Evolutionary conservation across 2,113 vertebrate species (phyloP).

Genomic region (Odocoileus hemionus): DNA sequence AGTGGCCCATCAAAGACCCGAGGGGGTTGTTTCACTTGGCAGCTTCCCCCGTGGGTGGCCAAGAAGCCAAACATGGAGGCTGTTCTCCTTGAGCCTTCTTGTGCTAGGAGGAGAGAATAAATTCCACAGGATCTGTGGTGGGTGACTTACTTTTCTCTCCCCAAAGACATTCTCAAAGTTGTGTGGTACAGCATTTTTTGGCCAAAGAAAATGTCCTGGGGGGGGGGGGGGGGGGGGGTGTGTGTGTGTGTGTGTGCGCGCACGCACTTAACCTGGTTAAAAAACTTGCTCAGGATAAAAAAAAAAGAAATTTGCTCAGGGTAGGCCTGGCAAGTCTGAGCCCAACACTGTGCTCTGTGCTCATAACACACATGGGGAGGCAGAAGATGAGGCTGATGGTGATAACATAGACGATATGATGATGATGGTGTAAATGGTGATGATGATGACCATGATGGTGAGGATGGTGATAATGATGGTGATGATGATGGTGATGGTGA

Average conservation of each 20-base stretch:
- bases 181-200: not conserved
- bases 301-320: not conserved
- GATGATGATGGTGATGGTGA: fast-evolving
- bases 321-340: not conserved
- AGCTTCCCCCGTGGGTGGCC: not conserved
- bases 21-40: conserved; percentile 5
- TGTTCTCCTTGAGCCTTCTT: not conserved
- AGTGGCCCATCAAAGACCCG: not conserved
- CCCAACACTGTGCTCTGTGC: not conserved
- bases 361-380: not conserved
- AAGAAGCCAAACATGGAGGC: not conserved
- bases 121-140: not conserved
- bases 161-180: not conserved
- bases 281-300: not conserved
- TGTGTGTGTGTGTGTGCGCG: fast-evolving
- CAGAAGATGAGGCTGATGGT: not conserved
- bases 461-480: not conserved
- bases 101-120: not conserved
- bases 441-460: fast-evolving
- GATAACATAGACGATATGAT: not conserved
- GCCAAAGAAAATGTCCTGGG: not conserved
- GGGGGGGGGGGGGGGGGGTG: fast-evolving
- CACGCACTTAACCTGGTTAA: not conserved
- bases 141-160: not conserved
- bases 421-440: not conserved